Evolutionary conservation across 1,140 invertebrate species (phyloP).

Genomic region (Solenopsis invicta): DNA sequence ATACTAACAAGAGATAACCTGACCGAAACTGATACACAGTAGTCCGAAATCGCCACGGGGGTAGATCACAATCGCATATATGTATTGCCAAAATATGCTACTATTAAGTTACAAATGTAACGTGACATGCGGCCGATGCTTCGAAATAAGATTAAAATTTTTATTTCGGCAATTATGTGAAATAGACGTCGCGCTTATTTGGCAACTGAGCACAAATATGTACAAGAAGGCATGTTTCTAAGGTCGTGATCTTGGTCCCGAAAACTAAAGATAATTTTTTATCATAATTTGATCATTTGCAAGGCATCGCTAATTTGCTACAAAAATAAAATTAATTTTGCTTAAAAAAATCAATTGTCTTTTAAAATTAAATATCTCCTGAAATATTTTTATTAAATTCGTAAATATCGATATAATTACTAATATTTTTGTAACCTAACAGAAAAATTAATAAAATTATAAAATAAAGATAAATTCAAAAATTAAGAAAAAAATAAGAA

Average conservation of each 20-base stretch:
- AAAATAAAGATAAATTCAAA: too few species aligned
- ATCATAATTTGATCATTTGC: neutral
- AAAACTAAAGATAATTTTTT: neutral
- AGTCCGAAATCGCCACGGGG: neutral
- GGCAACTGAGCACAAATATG: neutral
- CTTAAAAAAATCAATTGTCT: neutral
- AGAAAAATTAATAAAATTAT: too few species aligned
- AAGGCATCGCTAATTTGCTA: neutral
- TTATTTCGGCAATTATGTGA: neutral
- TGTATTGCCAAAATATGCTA: constrained; percentile 19
- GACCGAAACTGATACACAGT: constrained; percentile 17
- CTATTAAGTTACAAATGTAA: neutral
- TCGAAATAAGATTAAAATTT: constrained; percentile 1
- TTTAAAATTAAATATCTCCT: neutral
- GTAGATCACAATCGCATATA: neutral
- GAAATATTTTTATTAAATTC: neutral
- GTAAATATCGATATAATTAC: neutral
- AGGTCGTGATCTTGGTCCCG: neutral
- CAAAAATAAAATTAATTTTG: neutral
- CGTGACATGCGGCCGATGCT: neutral
- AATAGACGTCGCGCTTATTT: neutral
- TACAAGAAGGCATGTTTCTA: neutral
- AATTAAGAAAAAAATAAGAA: too few species aligned
- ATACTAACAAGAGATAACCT: constrained; percentile 50
- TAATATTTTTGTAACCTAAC: too few species aligned